These are phyloP conservation scores for Forbesichthys agassizii DNA, from an alignment of 2,113 vertebrate genomes.

Conservation along the genomic window DNA sequence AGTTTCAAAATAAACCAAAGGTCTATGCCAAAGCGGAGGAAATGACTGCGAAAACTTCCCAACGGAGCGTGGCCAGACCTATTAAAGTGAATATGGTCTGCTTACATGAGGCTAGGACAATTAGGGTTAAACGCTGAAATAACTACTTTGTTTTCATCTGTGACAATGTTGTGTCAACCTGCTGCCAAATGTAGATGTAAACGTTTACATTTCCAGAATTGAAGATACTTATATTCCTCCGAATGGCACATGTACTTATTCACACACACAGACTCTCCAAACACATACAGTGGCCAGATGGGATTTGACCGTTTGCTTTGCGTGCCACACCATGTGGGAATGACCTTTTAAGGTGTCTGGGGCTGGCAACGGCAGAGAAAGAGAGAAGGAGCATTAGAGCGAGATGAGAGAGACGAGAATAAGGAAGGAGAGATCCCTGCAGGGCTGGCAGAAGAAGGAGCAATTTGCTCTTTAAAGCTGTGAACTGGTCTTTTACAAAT, in stretches of 20 bases:
- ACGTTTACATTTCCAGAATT: not conserved
- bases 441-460: constrained; percentile 28
- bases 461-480: constrained; percentile 57
- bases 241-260: constrained; percentile 22
- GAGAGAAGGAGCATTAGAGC: constrained; percentile 12
- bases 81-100: too few species aligned
- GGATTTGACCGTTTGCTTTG: constrained; percentile 58
- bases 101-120: too few species aligned
- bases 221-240: not conserved
- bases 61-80: too few species aligned
- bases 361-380: constrained; percentile 47
- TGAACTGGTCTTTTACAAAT: constrained; percentile 51
- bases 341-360: constrained; percentile 69
- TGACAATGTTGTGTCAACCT: too few species aligned
- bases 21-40: too few species aligned
- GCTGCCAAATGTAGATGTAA: too few species aligned
- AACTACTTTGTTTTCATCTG: too few species aligned
- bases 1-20: too few species aligned
- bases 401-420: constrained; percentile 5
- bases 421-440: constrained; percentile 32
- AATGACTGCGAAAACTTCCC: too few species aligned
- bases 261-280: constrained; percentile 11
- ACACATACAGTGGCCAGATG: constrained; percentile 40
- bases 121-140: too few species aligned
- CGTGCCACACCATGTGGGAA: constrained; percentile 56